Evolutionary conservation across 2,888 invertebrate species (phyloP).

Genomic region (Hyalella azteca): DNA sequence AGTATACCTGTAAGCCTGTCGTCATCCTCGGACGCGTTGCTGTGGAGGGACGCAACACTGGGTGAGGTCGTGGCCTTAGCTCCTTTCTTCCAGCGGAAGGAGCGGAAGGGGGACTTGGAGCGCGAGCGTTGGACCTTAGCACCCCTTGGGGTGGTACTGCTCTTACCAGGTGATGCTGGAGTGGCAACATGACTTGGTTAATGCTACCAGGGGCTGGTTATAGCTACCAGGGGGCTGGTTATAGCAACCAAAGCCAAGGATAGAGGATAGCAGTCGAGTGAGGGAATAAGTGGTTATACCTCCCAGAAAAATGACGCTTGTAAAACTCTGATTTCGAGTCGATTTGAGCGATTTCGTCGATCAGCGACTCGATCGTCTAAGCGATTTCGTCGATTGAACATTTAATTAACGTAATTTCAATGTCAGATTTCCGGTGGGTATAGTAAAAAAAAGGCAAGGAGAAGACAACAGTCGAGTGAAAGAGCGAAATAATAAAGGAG

Average conservation of each 20-base stretch:
- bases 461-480: too few relatives aligned
- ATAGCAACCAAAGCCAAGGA: conserved; percentile 4
- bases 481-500: too few relatives aligned
- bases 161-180: conserved; percentile 35
- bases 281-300: background rate
- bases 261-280: conserved; percentile 18
- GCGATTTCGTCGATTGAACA: too few relatives aligned
- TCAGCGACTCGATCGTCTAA: too few relatives aligned
- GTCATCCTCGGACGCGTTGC: conserved; percentile 81
- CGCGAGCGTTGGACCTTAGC: conserved; percentile 70
- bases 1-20: conserved; percentile 66
- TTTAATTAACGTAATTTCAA: too few relatives aligned
- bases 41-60: conserved; percentile 57
- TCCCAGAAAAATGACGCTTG: too few relatives aligned
- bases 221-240: conserved; percentile 14
- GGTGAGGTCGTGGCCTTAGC: conserved; percentile 67
- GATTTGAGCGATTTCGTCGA: too few relatives aligned
- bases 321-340: too few relatives aligned
- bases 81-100: conserved; percentile 85
- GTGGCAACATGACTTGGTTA: conserved; percentile 14
- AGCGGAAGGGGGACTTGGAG: conserved; percentile 92
- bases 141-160: conserved; percentile 15
- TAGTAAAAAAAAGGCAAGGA: too few relatives aligned
- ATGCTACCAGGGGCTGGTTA: background rate
- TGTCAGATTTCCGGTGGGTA: too few relatives aligned